Evolutionary conservation across 2,113 vertebrate species (phyloP), one percentile per base, ranked within the genome.

Genomic region (Gnathonemus longibarbis): DNA sequence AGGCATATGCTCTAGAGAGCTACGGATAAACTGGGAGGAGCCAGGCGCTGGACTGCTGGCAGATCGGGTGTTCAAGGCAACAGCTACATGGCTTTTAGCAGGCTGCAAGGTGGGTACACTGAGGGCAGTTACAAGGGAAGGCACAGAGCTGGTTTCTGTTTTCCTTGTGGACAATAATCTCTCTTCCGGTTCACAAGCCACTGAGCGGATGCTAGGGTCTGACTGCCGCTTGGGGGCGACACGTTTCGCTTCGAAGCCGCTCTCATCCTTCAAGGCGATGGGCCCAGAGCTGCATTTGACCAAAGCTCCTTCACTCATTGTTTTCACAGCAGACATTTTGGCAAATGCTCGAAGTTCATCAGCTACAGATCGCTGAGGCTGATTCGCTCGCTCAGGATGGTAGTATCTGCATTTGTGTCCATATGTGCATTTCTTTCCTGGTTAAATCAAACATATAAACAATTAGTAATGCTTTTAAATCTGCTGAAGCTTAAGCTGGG

Each of bases 371-470:
- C 97, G 96, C 95, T 97, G 96, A 15, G 98, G 97, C 93, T 99
- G 98, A 95, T 98, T 99, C 91, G 98, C 97, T 90, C 98, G 97
- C 94, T 99, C 98, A 17, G 98, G 98, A 92, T 99, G 98, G 94
- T 99, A 99, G 95, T 99, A 99, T 96, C 99, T 99, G 96, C 98
- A 99, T 95, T 99, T 99, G 94, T 99, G 98, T 93, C 98, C 98
- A 91, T 99, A 99, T 88, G 98, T 99, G 95, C 98, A 99, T 95
- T 99, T 99, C 96, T 99, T 99, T 92, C 98, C 98, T 98, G 94
- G 92, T 84, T 52, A 88, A 91, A 90, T 70, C 94, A 93, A 93
- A 92, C 89, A 93, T 91, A 70, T 15, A 31, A 91, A 83, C 39
- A 90, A 39, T 35, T 53, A 74, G 56, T n/a, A 6, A 49, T 48